Percentiles rank a stretch among this genome's conserved stretches.
These are phyloP conservation scores for Brachypalpus laphriformis DNA, from an alignment of 2,888 invertebrate genomes.

Conservation along the genomic window DNA sequence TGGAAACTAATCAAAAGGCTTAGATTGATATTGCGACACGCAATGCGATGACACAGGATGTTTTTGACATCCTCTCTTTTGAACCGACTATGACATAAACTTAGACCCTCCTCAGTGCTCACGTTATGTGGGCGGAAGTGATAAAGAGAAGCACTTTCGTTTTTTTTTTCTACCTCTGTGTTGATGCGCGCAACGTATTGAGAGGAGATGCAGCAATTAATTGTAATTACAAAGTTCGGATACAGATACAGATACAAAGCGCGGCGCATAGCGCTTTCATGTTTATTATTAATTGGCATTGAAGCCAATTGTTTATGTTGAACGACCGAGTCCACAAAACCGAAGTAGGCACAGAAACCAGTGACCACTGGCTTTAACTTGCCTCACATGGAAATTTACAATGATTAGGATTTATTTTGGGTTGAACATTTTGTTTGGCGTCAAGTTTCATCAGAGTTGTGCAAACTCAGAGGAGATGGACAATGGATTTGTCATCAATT, in stretches of 20 bases:
- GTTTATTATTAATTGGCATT: slow-evolving; percentile 70
- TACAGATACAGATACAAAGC: slow-evolving; percentile 22
- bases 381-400: slow-evolving; percentile 19
- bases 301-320: slow-evolving; percentile 66
- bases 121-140: slow-evolving; percentile 58
- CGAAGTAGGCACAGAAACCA: slow-evolving; percentile 37
- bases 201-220: slow-evolving; percentile 66
- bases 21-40: slow-evolving; percentile 53
- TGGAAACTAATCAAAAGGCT: slow-evolving; percentile 21
- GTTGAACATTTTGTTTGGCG: slow-evolving; percentile 3
- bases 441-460: neutral
- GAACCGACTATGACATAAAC: slow-evolving; percentile 39
- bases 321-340: slow-evolving; percentile 37
- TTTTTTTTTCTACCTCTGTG: slow-evolving; percentile 23
- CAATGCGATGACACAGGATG: slow-evolving; percentile 65
- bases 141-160: slow-evolving; percentile 58
- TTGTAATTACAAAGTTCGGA: slow-evolving; percentile 62
- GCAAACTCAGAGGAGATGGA: neutral
- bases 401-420: slow-evolving; percentile 40
- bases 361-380: slow-evolving; percentile 43
- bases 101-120: neutral
- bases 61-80: slow-evolving; percentile 40
- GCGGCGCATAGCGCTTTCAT: slow-evolving; percentile 54
- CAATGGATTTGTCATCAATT: neutral
- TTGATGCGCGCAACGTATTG: slow-evolving; percentile 13